These are phyloP conservation scores for Aegithalos caudatus DNA, from an alignment of 2,113 vertebrate genomes.

Conservation along the genomic window DNA sequence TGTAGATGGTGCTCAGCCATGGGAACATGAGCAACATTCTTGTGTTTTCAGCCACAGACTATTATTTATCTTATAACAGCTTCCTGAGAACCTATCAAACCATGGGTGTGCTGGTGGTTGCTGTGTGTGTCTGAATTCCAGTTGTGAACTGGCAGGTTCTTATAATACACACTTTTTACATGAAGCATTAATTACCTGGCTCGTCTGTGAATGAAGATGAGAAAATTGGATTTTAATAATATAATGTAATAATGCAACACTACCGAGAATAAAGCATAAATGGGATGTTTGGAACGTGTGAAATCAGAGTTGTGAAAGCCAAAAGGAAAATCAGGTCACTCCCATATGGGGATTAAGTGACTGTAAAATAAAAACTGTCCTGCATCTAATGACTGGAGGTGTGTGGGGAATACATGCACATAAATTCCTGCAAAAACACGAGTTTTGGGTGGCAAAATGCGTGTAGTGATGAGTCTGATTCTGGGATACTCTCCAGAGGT, in stretches of 20 bases:
- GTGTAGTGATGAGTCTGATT: not conserved
- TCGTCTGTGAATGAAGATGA: not conserved
- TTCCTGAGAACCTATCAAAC: not conserved
- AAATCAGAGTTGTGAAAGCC: not conserved
- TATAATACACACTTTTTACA: not conserved
- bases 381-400: not conserved
- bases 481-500: not conserved
- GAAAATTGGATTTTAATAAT: not conserved
- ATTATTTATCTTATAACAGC: not conserved
- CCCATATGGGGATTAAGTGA: not conserved
- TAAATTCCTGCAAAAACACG: not conserved
- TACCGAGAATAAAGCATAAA: not conserved
- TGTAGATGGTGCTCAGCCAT: not conserved
- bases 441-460: not conserved
- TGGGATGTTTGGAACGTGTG: not conserved
- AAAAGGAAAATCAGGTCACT: not conserved
- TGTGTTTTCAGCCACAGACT: not conserved
- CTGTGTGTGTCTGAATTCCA: not conserved
- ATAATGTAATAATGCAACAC: not conserved
- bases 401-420: not conserved
- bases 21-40: not conserved
- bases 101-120: not conserved
- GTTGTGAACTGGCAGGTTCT: not conserved
- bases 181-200: not conserved
- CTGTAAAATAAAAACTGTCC: not conserved